phyloP scores from a whole-genome alignment of 2,888 invertebrate species.

The Lepas anatifera region DNA sequence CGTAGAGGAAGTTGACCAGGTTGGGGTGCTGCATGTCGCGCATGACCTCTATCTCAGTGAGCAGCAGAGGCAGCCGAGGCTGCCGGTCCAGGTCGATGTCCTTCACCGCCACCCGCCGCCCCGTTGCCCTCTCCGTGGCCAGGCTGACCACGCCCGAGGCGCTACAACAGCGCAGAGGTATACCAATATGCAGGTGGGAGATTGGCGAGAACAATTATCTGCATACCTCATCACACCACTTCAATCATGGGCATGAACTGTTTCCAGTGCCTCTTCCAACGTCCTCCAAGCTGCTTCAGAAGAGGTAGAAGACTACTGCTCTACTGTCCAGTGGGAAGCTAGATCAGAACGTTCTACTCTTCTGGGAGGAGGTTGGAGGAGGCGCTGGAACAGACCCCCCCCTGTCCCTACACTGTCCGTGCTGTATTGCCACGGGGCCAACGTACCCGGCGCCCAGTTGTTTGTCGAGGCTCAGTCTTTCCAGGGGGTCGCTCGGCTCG shows the following conservation, averaged over 20 bases:
- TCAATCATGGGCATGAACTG: too few species aligned
- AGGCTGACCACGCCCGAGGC: constrained; percentile 88
- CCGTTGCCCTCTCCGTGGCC: constrained; percentile 55
- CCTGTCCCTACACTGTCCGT: neutral
- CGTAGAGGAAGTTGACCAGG: constrained; percentile 87
- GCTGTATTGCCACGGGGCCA: neutral
- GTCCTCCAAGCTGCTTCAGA: too few species aligned
- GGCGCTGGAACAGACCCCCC: too few species aligned
- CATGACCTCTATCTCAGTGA: constrained; percentile 89
- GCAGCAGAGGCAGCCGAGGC: constrained; percentile 85
- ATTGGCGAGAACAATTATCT: too few species aligned
- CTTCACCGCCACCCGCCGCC: constrained; percentile 80
- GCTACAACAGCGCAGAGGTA: too few species aligned
- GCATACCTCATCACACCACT: too few species aligned
- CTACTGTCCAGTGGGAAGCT: too few species aligned
- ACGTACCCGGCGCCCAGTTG: constrained; percentile 70
- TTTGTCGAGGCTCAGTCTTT: constrained; percentile 63
- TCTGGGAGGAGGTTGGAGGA: too few species aligned
- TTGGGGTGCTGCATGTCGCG: constrained; percentile 87
- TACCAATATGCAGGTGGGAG: too few species aligned
- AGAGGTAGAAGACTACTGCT: too few species aligned
- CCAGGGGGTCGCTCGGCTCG: constrained; percentile 64
- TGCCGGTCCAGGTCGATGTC: constrained; percentile 91
- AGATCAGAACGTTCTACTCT: too few species aligned
- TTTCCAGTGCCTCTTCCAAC: too few species aligned